Evolutionary conservation across 2,888 invertebrate genomes (phyloP).

Genomic region (Hartigia nigra): DNA sequence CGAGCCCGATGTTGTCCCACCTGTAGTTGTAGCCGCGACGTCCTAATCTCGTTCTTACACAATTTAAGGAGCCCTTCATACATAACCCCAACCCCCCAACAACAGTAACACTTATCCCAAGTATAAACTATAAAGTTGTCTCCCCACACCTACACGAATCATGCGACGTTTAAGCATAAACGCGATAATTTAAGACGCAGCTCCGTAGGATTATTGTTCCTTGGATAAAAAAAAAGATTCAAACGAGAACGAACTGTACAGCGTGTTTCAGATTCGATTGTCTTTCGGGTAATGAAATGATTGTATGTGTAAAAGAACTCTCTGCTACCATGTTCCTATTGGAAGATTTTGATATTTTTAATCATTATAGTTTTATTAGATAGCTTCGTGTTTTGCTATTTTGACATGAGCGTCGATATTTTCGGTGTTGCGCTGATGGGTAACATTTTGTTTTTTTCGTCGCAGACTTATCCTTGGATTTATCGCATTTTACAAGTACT

Average conservation of each 20-base stretch:
- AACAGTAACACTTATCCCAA: constrained; percentile 53
- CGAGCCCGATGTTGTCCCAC: constrained; percentile 59
- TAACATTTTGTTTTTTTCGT: neutral
- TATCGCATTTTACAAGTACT: neutral
- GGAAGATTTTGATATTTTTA: constrained; percentile 25
- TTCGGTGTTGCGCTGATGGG: neutral
- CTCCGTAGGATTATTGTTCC: constrained; percentile 56
- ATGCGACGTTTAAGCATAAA: constrained; percentile 56
- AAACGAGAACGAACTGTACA: constrained; percentile 21
- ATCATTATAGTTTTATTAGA: constrained; percentile 18
- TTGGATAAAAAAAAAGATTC: constrained; percentile 40
- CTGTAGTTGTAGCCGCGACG: constrained; percentile 62
- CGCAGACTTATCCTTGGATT: neutral
- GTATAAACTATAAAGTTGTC: constrained; percentile 53
- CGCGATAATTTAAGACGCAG: constrained; percentile 56
- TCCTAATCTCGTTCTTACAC: constrained; percentile 59
- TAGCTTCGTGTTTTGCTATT: constrained; percentile 2
- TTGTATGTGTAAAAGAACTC: constrained; percentile 4
- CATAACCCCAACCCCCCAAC: constrained; percentile 53
- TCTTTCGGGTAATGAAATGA: constrained; percentile 27
- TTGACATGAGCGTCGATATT: neutral
- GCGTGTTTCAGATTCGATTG: constrained; percentile 57
- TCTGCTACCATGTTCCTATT: neutral
- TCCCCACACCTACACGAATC: constrained; percentile 45
- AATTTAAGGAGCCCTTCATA: constrained; percentile 53